Percentiles rank a stretch among this genome's conserved stretches.
phyloP scores from a whole-genome alignment of 2,113 vertebrate species.

The Tachuris rubrigastra region DNA sequence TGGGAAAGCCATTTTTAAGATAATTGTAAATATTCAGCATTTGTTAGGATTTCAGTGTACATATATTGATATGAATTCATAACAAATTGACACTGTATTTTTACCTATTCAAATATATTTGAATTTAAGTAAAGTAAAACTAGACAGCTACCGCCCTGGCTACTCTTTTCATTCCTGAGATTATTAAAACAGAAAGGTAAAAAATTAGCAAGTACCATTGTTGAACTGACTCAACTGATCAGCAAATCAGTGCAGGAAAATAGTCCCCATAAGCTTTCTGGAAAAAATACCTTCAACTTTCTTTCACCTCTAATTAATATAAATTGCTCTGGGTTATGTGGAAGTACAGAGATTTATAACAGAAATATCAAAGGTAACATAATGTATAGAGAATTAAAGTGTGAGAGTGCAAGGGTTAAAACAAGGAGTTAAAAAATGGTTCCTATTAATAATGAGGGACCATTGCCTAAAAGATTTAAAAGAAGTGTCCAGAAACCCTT shows the following conservation, averaged over 20 bases:
- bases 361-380: not conserved
- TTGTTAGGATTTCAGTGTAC: not conserved
- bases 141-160: not conserved
- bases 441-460: accelerated
- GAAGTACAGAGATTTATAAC: not conserved
- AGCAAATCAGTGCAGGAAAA: not conserved
- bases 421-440: not conserved
- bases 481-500: not conserved
- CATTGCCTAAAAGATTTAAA: not conserved
- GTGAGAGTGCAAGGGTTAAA: not conserved
- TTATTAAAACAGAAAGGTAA: not conserved
- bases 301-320: not conserved
- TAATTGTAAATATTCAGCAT: not conserved
- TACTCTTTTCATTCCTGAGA: not conserved
- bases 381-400: not conserved
- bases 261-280: not conserved
- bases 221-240: not conserved
- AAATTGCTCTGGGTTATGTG: not conserved
- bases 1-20: not conserved
- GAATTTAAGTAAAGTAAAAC: not conserved
- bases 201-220: not conserved
- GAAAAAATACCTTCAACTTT: not conserved
- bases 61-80: not conserved
- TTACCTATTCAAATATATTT: not conserved
- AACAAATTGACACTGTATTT: not conserved